These are phyloP conservation scores for Neopipo cinnamomea DNA, from an alignment of 2,113 vertebrate genomes.

Conservation along the genomic window DNA sequence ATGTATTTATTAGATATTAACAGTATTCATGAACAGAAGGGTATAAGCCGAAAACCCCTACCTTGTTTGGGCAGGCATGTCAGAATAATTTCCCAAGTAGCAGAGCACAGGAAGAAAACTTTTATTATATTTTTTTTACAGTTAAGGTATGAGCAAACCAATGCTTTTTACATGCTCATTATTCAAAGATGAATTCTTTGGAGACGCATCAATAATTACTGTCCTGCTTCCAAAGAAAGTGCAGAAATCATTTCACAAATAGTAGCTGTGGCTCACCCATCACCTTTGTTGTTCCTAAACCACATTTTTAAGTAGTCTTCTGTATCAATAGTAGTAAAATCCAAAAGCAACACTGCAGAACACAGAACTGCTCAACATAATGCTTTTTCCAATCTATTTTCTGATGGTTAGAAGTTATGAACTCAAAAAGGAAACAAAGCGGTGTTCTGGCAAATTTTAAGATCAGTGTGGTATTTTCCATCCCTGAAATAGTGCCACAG, in stretches of 20 bases:
- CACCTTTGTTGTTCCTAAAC: background rate
- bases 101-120: background rate
- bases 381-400: background rate
- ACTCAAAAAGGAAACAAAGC: background rate
- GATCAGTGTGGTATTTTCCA: background rate
- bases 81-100: background rate
- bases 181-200: background rate
- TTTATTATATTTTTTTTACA: background rate
- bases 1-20: background rate
- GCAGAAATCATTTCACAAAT: background rate
- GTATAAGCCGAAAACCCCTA: background rate
- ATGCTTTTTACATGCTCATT: background rate
- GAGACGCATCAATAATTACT: background rate
- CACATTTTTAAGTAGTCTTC: background rate
- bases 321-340: background rate
- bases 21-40: background rate
- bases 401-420: background rate
- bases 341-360: background rate
- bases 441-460: background rate
- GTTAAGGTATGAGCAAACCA: background rate
- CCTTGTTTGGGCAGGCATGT: background rate
- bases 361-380: background rate
- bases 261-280: background rate
- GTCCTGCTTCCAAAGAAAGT: background rate
- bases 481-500: background rate